Evolutionary conservation across 2,797 vertebrate species (phyloP).

Genomic region (Sebastes wilsoni): DNA sequence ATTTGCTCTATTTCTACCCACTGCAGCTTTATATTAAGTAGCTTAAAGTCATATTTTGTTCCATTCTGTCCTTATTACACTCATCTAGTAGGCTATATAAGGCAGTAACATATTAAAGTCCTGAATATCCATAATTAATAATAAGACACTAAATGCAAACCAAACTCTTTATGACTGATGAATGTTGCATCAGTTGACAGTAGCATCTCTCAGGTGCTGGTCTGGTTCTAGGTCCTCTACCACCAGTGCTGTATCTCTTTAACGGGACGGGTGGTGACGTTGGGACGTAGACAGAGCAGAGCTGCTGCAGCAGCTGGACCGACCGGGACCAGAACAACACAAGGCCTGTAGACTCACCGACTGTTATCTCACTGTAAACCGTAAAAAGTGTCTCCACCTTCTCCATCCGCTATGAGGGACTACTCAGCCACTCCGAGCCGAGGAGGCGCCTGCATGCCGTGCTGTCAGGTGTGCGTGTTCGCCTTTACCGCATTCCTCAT

Average conservation of each 20-base stretch:
- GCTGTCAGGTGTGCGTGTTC: constrained; percentile 82
- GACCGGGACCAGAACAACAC: constrained; percentile 33
- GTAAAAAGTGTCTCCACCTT: not conserved
- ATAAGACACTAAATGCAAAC: not conserved
- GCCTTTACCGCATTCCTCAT: constrained; percentile 79
- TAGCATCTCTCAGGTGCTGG: not conserved
- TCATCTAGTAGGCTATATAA: no score
- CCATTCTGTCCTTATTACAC: not conserved
- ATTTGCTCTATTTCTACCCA: no score
- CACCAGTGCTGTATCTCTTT: constrained; percentile 55
- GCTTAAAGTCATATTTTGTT: not conserved
- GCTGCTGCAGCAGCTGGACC: constrained; percentile 54
- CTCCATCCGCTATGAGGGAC: constrained; percentile 65
- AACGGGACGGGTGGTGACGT: constrained; percentile 71
- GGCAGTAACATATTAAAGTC: no score
- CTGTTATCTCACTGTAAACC: not conserved
- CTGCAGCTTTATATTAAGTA: not conserved
- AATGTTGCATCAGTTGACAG: not conserved
- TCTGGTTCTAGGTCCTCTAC: not conserved
- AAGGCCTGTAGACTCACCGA: not conserved
- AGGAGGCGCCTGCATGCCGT: constrained; percentile 70
- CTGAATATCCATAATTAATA: not conserved
- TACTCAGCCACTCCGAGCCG: constrained; percentile 55
- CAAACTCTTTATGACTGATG: not conserved
- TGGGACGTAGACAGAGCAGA: constrained; percentile 25